phyloP scores from a whole-genome alignment of 2,113 vertebrate species.

The Suncus etruscus region DNA sequence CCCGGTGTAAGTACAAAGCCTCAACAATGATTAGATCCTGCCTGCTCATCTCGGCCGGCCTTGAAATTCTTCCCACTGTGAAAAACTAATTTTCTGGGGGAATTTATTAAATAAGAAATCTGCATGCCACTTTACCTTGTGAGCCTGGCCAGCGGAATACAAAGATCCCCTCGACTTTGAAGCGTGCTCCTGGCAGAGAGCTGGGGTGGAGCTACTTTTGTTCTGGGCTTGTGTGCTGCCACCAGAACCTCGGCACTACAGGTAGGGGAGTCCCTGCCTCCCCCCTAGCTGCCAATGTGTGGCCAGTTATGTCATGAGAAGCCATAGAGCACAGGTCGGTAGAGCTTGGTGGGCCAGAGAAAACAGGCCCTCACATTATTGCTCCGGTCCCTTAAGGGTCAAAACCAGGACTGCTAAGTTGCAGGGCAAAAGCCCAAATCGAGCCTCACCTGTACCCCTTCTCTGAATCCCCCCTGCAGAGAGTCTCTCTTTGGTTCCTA shows the following conservation, averaged over 20 bases:
- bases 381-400: no score
- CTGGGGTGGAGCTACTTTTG: conserved; percentile 46
- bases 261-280: no score
- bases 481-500: no score
- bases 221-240: background rate
- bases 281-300: no score
- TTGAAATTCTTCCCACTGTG: conserved; percentile 92
- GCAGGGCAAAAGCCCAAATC: no score
- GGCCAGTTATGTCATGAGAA: no score
- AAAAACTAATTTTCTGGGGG: conserved; percentile 93
- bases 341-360: no score
- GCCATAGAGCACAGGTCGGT: no score
- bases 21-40: conserved; percentile 92
- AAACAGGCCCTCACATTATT: no score
- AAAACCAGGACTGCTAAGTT: no score
- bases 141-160: conserved; percentile 86
- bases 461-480: no score
- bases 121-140: conserved; percentile 90
- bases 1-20: conserved; percentile 91
- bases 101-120: conserved; percentile 94
- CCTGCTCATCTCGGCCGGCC: conserved; percentile 88
- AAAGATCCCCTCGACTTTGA: conserved; percentile 89
- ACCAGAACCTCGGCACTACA: background rate
- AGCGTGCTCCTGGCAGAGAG: conserved; percentile 81
- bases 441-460: no score